Base-by-base conservation (phyloP, 1,140 invertebrate genomes). In the Heliothis subflexa region DNA sequence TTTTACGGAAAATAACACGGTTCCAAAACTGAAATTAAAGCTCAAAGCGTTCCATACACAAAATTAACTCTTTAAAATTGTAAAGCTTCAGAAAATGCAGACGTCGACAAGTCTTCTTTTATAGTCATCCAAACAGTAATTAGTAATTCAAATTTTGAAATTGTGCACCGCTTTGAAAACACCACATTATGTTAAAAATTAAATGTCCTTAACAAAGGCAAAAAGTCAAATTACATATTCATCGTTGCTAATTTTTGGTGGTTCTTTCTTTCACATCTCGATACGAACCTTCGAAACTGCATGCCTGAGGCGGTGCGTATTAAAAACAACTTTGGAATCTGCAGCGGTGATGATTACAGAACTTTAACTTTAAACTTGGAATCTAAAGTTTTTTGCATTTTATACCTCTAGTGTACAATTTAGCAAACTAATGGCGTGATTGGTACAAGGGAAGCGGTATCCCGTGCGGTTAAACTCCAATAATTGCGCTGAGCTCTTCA, bases 381-480 rank as follows among this genome's bases (percentile, higher is more conserved):
- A 82, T 79, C 78, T 68, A 66, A 82, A 79, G 57, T 64, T 86
- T 87, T 88, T 86, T 88, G 74, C 85, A 86, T 88, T 85, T 84
- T 88, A 88, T 84, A n/a, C n/a, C n/a, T n/a, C n/a, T n/a, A 82
- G 68, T 77, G 59, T 83, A 85, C 81, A 88, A 86, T 85, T 86
- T 86, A 85, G 78, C 78, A 77, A 59, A 45, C 80, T 86, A 86
- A 88, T 84, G 74, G 85, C 85, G 79, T 81, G 73, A 84, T 85
- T 76, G 82, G 71, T 84, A 84, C 82, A 86, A 66, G 84, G 70
- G 61, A 81, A 73, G 25, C 70, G 57, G 28, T 49, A 74, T 73
- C 14, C 61, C 68, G 59, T 84, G 79, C 78, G 81, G 83, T 82
- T 84, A 78, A 66, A 78, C 28, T 61, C 78, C 54, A 79, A 78